Base-by-base conservation (phyloP, 23 tunicate genomes). In the Diplosoma virens region DNA sequence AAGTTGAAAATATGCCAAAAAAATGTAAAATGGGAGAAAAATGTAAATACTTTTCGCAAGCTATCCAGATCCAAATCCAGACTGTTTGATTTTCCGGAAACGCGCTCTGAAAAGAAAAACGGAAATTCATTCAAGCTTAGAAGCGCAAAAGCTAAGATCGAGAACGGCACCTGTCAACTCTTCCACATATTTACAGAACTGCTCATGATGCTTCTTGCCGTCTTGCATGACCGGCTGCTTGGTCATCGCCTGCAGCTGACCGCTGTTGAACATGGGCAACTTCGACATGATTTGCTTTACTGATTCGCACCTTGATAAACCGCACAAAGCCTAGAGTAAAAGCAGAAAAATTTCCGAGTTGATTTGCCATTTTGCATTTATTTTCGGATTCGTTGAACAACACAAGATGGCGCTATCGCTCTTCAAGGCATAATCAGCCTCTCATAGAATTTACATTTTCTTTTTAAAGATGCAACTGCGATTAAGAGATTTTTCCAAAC, bases 171-270 rank as follows among this genome's bases (percentile, higher is more conserved):
- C 89, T 71, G 82, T 76, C 1, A 89, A 60, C 18, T 76, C 77
- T 45, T 82, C 96, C 59, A 89, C 78, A 33, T 67, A 76, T 72
- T 78, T 82, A 69, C 96, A 78, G 27, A 89, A 82, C 47, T 72
- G 71, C 4, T 36, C 84, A 59, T 89, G 96, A 0, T 52, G 68
- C 32, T 78, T 79, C 24, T 65, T 78, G 18, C 82, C 59, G 37
- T 89, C 88, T 33, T 82, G 84, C 74, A 89, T 79, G 33, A 89
- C 88, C 3, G 96, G 96, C 36, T 80, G 79, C 25, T 79, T 60
- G 26, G 87, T 82, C 46, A 82, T 33, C 11, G 74, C 67, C 35
- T 83, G 90, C 28, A 84, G 45, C 64, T 84, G 84, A 0, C 85
- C 88, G 36, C 74, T 79, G 45, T 71, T 84, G 72, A 90, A 84